Conservation (phyloP, 92 coral and sea anemone genomes). For the Isaurus tuberculatus region DNA sequence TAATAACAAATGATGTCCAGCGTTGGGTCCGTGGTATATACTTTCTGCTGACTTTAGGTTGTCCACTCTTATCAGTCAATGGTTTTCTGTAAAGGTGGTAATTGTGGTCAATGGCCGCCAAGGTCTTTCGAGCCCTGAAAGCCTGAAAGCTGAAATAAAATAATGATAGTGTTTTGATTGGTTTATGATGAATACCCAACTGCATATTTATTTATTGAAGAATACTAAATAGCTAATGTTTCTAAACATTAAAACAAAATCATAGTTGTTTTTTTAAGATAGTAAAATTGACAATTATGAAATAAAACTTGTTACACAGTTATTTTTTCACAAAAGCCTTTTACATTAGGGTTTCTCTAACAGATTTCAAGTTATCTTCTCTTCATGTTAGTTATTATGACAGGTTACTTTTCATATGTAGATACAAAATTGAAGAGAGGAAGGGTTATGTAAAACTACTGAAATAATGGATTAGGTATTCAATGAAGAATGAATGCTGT, state of each 20-base stretch:
- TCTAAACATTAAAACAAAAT: neutral
- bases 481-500: too few species aligned
- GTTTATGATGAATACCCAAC: neutral
- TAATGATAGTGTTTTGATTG: neutral
- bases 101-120: slow-evolving; percentile 36
- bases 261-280: neutral
- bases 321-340: neutral
- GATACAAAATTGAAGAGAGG: neutral
- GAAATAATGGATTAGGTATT: too few species aligned
- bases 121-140: slow-evolving; percentile 23
- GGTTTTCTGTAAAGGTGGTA: slow-evolving; percentile 34
- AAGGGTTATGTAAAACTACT: neutral
- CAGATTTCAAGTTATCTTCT: neutral
- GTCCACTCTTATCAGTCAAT: neutral
- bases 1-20: slow-evolving; percentile 22
- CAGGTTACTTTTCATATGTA: neutral
- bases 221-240: neutral
- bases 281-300: too few species aligned
- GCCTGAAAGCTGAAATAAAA: slow-evolving; percentile 8
- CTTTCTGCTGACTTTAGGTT: slow-evolving; percentile 20
- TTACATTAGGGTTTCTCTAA: neutral
- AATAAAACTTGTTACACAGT: neutral
- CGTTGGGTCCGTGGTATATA: slow-evolving; percentile 9
- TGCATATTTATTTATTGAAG: neutral
- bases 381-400: neutral